Conservation (phyloP, 2,888 invertebrate species). For the Pristionchus entomophagus region DNA sequence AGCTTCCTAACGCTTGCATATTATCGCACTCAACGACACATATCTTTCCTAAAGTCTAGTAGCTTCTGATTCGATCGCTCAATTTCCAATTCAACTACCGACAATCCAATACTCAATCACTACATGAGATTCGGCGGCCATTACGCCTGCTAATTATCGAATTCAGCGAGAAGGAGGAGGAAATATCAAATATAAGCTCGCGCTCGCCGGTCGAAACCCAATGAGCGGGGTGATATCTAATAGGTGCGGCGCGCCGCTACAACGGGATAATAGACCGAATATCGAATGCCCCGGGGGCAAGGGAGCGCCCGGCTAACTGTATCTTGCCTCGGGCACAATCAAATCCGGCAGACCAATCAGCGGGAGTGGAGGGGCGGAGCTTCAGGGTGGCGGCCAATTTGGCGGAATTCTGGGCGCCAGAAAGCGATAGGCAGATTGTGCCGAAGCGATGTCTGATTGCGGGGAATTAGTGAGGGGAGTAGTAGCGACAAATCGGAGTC, state of each 20-base stretch:
- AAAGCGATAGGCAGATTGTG: neutral
- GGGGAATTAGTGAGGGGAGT: neutral
- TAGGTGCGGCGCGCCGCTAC: too few species aligned
- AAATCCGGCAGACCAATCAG: neutral
- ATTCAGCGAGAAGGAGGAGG: too few species aligned
- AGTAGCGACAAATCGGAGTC: neutral
- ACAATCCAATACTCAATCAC: too few species aligned
- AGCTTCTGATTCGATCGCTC: too few species aligned
- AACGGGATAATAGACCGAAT: too few species aligned
- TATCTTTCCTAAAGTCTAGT: too few species aligned
- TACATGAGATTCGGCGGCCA: too few species aligned
- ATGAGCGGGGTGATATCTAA: neutral
- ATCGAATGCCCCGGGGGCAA: too few species aligned
- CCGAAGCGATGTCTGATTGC: neutral
- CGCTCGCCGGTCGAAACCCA: neutral
- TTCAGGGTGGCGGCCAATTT: neutral
- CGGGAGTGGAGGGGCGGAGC: neutral
- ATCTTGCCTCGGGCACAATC: neutral
- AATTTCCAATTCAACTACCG: too few species aligned
- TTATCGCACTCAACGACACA: too few species aligned
- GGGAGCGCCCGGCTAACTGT: neutral
- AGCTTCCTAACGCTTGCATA: too few species aligned
- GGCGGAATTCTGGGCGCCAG: conserved; percentile 8
- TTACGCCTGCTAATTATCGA: neutral
- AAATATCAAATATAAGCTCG: neutral